Evolutionary conservation across 2,888 invertebrate species (phyloP).

Genomic region (Agonopterix subpropinquella): DNA sequence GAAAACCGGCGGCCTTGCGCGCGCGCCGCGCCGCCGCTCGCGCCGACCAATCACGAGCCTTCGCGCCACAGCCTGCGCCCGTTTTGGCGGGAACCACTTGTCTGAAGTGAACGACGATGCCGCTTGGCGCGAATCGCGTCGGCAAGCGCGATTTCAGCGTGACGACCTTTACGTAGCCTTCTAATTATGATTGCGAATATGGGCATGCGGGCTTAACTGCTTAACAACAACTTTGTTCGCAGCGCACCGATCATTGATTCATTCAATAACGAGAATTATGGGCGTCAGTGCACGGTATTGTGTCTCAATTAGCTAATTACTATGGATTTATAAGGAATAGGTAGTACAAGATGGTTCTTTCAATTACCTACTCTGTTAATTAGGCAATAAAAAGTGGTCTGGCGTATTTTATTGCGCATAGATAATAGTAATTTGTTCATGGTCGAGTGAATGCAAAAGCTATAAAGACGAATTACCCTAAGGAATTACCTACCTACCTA

Average conservation of each 20-base stretch:
- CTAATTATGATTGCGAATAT: conserved; percentile 4
- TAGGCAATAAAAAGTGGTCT: conserved; percentile 26
- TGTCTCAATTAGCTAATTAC: conserved; percentile 9
- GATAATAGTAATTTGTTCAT: conserved; percentile 37
- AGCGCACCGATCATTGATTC: conserved; percentile 1
- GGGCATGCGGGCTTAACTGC: conserved; percentile 5
- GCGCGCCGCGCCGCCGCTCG: conserved; percentile 52
- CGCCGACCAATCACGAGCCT: conserved; percentile 59
- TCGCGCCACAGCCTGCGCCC: conserved; percentile 71
- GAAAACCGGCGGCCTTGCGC: conserved; percentile 74
- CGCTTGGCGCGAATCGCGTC: conserved; percentile 34
- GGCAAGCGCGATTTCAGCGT: conserved; percentile 30
- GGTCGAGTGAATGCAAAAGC: conserved; percentile 26
- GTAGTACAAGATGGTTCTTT: conserved; percentile 15
- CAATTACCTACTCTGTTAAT: conserved; percentile 32
- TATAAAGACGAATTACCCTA: conserved; percentile 5
- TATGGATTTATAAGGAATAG: conserved; percentile 17
- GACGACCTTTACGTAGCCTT: conserved; percentile 22
- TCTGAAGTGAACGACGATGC: conserved; percentile 19
- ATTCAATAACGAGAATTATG: conserved; percentile 5
- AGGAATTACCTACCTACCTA: conserved; percentile 1
- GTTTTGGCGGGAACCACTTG: conserved; percentile 59
- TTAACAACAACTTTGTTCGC: neutral
- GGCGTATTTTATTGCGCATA: conserved; percentile 29
- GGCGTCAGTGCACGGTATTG: neutral